A percentile compares a stretch with the other conserved stretches of the same genome.
Conservation (phyloP, 2,888 invertebrate species). For the Drosophila fulvimacula region DNA sequence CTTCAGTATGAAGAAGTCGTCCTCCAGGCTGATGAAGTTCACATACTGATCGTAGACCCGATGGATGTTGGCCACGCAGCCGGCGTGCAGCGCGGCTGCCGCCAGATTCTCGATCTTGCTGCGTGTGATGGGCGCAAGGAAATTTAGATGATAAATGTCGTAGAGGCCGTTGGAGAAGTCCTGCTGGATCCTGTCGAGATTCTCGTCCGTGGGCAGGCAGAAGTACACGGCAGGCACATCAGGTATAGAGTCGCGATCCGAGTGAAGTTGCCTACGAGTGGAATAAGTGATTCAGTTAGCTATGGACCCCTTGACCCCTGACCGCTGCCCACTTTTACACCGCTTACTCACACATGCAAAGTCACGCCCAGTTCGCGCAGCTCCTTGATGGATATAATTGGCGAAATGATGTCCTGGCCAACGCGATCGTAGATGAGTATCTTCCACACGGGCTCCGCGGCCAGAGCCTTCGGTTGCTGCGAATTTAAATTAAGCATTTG, state of each 20-base stretch:
- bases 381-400: conserved; percentile 97
- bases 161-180: conserved; percentile 95
- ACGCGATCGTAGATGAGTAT: conserved; percentile 97
- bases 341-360: conserved; percentile 93
- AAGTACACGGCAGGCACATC: conserved; percentile 99
- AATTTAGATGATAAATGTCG: conserved; percentile 98
- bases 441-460: conserved; percentile 97
- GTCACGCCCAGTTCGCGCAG: conserved; percentile 98
- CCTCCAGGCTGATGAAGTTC: conserved; percentile 98
- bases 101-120: conserved; percentile 98
- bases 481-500: conserved; percentile 98
- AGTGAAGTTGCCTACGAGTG: conserved; percentile 91
- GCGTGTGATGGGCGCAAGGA: conserved; percentile 96
- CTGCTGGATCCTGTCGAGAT: conserved; percentile 96
- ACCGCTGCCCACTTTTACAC: not conserved
- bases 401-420: conserved; percentile 99
- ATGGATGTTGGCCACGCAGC: conserved; percentile 95
- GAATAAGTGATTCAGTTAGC: not conserved
- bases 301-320: not conserved
- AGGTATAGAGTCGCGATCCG: conserved; percentile 96
- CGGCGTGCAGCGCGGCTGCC: conserved; percentile 94
- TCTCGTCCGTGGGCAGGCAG: conserved; percentile 97
- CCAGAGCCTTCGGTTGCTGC: conserved; percentile 90
- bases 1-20: conserved; percentile 97
- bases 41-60: conserved; percentile 99